Evolutionary conservation across 2,888 invertebrate genomes (phyloP).

Genomic region (Ophion obscuratus): DNA sequence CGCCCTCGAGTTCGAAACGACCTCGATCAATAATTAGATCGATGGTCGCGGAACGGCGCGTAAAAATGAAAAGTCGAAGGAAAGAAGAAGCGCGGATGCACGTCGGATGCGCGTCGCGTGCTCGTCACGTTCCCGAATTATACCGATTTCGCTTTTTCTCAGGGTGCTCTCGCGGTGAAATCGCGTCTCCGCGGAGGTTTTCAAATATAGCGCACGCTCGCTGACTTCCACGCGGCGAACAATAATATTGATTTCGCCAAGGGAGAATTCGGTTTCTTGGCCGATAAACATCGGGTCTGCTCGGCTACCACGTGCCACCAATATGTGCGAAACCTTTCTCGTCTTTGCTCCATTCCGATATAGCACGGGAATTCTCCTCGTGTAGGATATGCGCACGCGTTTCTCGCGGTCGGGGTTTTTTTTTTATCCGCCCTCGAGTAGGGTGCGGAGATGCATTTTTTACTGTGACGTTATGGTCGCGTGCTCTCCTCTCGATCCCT

Average conservation of each 20-base stretch:
- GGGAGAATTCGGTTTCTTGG: constrained; percentile 78
- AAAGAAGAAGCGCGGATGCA: background rate
- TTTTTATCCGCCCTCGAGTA: constrained; percentile 8
- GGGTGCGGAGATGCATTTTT: no score
- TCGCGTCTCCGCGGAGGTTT: constrained; percentile 56
- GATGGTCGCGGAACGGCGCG: constrained; percentile 25
- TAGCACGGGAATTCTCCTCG: background rate
- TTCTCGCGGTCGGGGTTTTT: background rate
- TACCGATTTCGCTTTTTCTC: constrained; percentile 15
- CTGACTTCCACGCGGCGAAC: constrained; percentile 70
- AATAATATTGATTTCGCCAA: constrained; percentile 81
- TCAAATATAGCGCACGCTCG: constrained; percentile 77
- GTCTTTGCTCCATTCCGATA: constrained; percentile 37
- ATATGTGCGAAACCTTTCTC: constrained; percentile 72
- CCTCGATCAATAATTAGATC: constrained; percentile 53
- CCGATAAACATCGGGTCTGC: constrained; percentile 79
- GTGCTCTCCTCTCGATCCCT: no score
- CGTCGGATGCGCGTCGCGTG: background rate
- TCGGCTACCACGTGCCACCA: constrained; percentile 79
- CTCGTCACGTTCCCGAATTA: constrained; percentile 50
- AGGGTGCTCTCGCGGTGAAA: background rate
- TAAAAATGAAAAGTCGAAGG: background rate
- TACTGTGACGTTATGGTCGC: no score
- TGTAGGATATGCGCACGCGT: background rate
- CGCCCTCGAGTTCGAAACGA: background rate